Evolutionary conservation across 2,113 vertebrate species (phyloP), one percentile per base, ranked within the genome.

Genomic region (Melozone crissalis): DNA sequence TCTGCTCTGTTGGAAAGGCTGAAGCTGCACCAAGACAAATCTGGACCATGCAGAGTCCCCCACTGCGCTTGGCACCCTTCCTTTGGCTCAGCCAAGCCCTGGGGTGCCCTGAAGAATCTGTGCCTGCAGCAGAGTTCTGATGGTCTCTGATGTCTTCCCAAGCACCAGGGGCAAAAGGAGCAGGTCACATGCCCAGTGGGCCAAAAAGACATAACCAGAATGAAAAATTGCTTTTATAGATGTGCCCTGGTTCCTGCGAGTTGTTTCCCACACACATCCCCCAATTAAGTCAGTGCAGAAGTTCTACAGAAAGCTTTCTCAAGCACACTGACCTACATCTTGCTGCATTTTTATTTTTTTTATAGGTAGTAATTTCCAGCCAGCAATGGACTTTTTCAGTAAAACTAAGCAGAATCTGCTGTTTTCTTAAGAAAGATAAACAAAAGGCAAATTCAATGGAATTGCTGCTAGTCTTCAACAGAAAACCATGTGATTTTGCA

Each of bases 371-470:
- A 17, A 89, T 78, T 90, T 93, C 44, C 65, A 94, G 67, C 33
- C 62, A 90, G 79, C n/a, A 69, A 57, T 13, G 7, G 58, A 62
- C 46, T 71, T 37, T 22, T 74, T 77, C 83, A 84, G 47, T 63
- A 86, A 90, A 89, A 63, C 22, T 43, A 67, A 44, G 65, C 90
- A 90, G 80, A 93, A 95, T 65, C 35, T 2, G 0, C 46, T 58
- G 68, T 89, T 94, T 86, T 84, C 68, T 87, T 95, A 90, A 55
- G 61, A 67, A 93, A 91, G 46, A 92, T 76, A 90, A 93, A 88
- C 47, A 90, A 84, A 92, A 89, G 39, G 39, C 61, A 77, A 94
- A 93, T 46, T 68, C 75, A 92, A 49, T 49, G 19, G 52, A 28
- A 63, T 81, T 3, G 3, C 75, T 77, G 72, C 63, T 92, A 62